phyloP scores from a whole-genome alignment of 2,797 vertebrate genomes.

The Danio aesculapii region DNA sequence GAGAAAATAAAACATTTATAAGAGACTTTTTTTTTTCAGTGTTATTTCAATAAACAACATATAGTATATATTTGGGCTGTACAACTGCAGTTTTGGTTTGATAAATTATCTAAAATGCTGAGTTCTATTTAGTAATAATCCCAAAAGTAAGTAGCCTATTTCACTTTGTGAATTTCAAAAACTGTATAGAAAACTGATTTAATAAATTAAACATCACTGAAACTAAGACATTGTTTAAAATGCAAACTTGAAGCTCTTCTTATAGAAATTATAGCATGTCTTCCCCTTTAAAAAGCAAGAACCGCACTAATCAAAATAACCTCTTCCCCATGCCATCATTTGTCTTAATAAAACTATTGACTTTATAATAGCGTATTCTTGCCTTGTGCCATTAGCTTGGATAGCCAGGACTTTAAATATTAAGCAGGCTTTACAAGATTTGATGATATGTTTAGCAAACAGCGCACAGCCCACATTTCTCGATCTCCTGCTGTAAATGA shows the following conservation, averaged over 20 bases:
- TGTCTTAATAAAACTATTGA: conserved; percentile 85
- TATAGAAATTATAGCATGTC: conserved; percentile 42
- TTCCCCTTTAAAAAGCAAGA: conserved; percentile 69
- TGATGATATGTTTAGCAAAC: conserved; percentile 81
- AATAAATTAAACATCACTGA: background rate
- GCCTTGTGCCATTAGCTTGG: conserved; percentile 78
- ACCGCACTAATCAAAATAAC: conserved; percentile 76
- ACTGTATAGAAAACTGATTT: no score
- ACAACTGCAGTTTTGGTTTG: no score
- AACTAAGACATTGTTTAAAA: background rate
- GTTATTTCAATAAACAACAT: no score
- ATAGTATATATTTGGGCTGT: no score
- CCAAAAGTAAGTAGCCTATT: no score
- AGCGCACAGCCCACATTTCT: conserved; percentile 61
- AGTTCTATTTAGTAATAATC: no score
- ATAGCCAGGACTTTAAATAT: conserved; percentile 80
- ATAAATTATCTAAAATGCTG: no score
- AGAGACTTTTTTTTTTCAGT: no score
- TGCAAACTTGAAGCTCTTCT: background rate
- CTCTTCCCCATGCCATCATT: conserved; percentile 78
- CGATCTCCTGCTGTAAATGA: conserved; percentile 69
- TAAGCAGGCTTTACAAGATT: conserved; percentile 80
- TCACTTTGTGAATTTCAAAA: no score
- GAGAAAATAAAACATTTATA: no score
- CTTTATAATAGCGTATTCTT: conserved; percentile 80